Base-by-base conservation (phyloP, 1,140 invertebrate genomes). In the Drosophila nikananu region DNA sequence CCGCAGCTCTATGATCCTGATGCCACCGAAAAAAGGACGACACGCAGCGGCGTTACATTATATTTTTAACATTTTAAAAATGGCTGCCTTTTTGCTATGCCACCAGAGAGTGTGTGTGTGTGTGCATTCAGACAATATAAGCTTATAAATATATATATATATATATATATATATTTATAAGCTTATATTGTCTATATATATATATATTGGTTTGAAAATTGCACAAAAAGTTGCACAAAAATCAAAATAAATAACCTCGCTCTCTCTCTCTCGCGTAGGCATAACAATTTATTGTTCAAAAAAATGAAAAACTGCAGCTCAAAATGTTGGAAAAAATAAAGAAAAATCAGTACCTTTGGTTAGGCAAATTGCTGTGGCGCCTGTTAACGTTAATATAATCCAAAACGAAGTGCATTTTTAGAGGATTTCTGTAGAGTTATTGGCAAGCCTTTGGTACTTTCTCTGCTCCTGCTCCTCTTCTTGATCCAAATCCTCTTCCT, bases 281-380 rank as follows among this genome's bases (percentile, higher is more conserved):
- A 83, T 79, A 89, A 74, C 77, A 89, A 84, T 90, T 89, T 89
- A 83, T 84, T 89, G 81, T 90, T 89, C 72, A 83, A 78, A 84
- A 71, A 49, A 55, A 37, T 44, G 49, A 51, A 30, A 35, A 42
- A 48, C 3, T 27, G 5, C n/a, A 42, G 5, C 12, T 27, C 17
- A 15, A 41, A 35, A 51, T 30, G 30, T 9, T 30, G 30, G 8
- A 46, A 48, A 39, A 23, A 42, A 59, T 35, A 39, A 48, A 19
- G 7, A 32, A 75, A 61, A 41, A 74, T 17, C 2, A 0, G 37
- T 5, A 1, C 8, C 6, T 10, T 4, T 46, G 44, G 44, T 46
- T 48, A 13, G 57, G 32, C 27, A 41, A 49, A 49, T 65, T 39
- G 60, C 32, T 19, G 35, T 6, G 48, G 48, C 48, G 67, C 30